Evolutionary conservation across 2,797 vertebrate genomes (phyloP).

Genomic region (Morus bassanus): DNA sequence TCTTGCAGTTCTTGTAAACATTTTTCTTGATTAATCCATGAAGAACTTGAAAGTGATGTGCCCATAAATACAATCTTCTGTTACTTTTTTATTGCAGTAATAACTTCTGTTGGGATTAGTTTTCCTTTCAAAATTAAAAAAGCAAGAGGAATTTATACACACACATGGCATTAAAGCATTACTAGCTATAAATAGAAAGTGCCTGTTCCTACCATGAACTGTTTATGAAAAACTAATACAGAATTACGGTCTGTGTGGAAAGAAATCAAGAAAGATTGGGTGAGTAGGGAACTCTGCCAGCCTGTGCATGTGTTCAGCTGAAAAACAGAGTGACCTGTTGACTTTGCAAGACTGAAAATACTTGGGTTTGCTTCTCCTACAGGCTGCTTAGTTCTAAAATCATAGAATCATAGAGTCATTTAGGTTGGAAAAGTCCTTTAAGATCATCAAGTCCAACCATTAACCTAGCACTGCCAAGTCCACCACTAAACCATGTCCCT

Average conservation of each 20-base stretch:
- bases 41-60: neutral
- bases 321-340: neutral
- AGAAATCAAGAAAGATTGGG: neutral
- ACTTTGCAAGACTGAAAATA: neutral
- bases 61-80: neutral
- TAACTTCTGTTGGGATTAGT: neutral
- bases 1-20: neutral
- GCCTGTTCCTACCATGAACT: neutral
- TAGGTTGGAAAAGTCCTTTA: no score
- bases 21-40: slow-evolving; percentile 51
- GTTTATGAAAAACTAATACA: neutral
- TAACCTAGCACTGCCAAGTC: no score
- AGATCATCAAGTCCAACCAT: no score
- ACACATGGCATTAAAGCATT: neutral
- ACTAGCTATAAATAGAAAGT: neutral
- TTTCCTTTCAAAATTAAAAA: neutral
- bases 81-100: slow-evolving; percentile 26
- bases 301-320: neutral
- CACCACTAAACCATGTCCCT: no score
- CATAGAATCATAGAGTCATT: no score
- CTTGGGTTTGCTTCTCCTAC: neutral
- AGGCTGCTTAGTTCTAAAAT: neutral
- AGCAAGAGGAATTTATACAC: neutral
- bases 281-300: neutral
- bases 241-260: neutral